These are phyloP conservation scores for Siderastrea radians DNA, from an alignment of 92 coral and sea anemone species.

Conservation along the genomic window DNA sequence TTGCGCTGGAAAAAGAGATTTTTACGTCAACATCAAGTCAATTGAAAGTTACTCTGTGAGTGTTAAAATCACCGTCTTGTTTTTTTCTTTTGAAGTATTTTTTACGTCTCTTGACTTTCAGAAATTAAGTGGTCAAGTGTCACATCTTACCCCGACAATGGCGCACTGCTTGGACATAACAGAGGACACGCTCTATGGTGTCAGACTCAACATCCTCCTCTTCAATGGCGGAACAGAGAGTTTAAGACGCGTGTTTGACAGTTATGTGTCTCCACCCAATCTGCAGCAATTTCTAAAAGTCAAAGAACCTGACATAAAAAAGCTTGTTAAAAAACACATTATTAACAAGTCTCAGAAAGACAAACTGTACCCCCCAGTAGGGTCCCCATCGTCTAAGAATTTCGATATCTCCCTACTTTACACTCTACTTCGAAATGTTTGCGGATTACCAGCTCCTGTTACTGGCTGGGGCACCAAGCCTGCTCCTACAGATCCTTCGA, in stretches of 20 bases:
- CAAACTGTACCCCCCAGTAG: conserved; percentile 67
- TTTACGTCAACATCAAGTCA: too few relatives aligned
- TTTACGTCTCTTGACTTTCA: not conserved
- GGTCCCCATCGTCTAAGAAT: conserved; percentile 44
- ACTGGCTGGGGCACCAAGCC: conserved; percentile 71
- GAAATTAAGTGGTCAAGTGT: not conserved
- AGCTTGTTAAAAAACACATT: conserved; percentile 38
- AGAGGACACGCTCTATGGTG: conserved; percentile 38
- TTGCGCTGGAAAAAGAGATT: too few relatives aligned
- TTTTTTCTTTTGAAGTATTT: not conserved
- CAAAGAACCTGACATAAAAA: conserved; percentile 16
- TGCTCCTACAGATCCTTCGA: conserved; percentile 47
- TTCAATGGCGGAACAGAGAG: conserved; percentile 62
- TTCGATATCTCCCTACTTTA: conserved; percentile 75
- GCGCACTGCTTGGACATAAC: conserved; percentile 47
- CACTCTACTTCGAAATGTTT: conserved; percentile 65
- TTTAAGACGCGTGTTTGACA: conserved; percentile 46
- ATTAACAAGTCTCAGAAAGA: conserved; percentile 67
- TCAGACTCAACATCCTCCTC: conserved; percentile 56
- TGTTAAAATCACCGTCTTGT: not conserved
- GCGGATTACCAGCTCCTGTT: conserved; percentile 59
- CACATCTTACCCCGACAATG: conserved; percentile 3
- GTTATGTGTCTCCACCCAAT: conserved; percentile 35
- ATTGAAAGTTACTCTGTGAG: not conserved
- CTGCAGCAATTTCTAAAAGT: conserved; percentile 25